Conservation (phyloP, 2,113 vertebrate genomes). For the Myotis yumanensis region DNA sequence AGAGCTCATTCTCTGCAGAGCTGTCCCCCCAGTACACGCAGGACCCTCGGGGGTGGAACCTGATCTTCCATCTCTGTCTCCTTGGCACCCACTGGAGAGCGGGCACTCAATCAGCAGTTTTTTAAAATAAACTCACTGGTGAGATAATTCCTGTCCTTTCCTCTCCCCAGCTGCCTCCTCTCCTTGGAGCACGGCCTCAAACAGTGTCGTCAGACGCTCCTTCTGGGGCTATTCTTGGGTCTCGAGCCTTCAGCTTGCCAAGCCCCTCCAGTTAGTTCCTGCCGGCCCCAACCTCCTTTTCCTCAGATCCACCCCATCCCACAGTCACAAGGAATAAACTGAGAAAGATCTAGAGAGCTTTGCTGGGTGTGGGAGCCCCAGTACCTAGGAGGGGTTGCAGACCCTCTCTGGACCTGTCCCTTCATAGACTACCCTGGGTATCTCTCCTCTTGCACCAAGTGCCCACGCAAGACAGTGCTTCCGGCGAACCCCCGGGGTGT, state of each 20-base stretch:
- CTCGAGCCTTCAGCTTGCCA: not conserved
- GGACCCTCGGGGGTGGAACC: not conserved
- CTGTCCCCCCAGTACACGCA: not conserved
- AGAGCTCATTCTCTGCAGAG: no score
- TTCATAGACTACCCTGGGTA: not conserved
- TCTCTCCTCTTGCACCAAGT: not conserved
- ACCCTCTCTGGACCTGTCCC: not conserved
- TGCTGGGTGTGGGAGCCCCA: not conserved
- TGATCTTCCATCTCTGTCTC: not conserved
- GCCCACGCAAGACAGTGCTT: not conserved
- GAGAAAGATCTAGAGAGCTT: not conserved
- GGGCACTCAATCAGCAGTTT: not conserved
- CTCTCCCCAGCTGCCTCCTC: not conserved
- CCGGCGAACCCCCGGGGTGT: rapidly evolving
- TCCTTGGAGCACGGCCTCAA: not conserved
- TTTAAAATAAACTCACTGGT: not conserved
- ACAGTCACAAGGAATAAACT: rapidly evolving
- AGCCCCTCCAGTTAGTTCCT: not conserved
- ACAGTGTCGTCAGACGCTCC: not conserved
- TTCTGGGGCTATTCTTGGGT: not conserved
- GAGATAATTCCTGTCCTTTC: not conserved
- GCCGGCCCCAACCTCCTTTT: not conserved
- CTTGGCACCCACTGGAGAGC: not conserved
- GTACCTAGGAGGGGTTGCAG: not conserved
- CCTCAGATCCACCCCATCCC: not conserved